phyloP scores from a whole-genome alignment of 37 sponge, comb jelly and placozoan genomes.

The Mnemiopsis leidyi region DNA sequence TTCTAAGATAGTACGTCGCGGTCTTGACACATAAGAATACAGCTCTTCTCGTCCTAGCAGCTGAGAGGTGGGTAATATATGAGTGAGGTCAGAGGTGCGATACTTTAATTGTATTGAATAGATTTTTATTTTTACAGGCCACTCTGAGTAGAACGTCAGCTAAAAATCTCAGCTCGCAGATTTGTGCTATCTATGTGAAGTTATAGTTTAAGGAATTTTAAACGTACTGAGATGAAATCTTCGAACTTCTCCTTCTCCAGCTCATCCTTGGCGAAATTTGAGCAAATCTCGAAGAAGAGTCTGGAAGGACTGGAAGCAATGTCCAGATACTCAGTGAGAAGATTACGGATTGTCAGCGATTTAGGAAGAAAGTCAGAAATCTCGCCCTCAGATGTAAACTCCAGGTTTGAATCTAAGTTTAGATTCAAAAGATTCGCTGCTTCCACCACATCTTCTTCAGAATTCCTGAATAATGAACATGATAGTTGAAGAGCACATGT shows the following conservation, averaged over 20 bases:
- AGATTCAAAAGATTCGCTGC: not conserved
- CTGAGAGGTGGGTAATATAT: not conserved
- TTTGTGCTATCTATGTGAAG: too few relatives aligned
- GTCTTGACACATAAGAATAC: slow-evolving; percentile 86
- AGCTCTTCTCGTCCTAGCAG: slow-evolving; percentile 75
- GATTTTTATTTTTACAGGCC: too few relatives aligned
- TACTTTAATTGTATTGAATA: too few relatives aligned
- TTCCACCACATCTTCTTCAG: slow-evolving; percentile 4
- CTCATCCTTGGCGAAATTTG: slow-evolving; percentile 76
- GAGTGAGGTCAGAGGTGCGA: too few relatives aligned
- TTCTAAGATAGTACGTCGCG: slow-evolving; percentile 85
- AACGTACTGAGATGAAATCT: slow-evolving; percentile 81
- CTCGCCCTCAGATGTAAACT: not conserved
- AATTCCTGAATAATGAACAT: too few relatives aligned
- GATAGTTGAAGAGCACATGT: too few relatives aligned
- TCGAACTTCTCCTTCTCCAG: slow-evolving; percentile 87
- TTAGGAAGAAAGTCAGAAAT: not conserved
- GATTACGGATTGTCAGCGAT: slow-evolving; percentile 62
- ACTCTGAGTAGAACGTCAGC: too few relatives aligned
- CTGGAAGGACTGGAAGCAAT: slow-evolving; percentile 80
- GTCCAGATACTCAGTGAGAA: slow-evolving; percentile 79
- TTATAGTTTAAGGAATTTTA: not conserved
- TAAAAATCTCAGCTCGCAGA: too few relatives aligned
- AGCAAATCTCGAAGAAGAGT: slow-evolving; percentile 87
- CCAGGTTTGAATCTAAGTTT: not conserved